These are phyloP conservation scores for Drosophila biarmipes DNA, from an alignment of 1,140 invertebrate species.

Conservation along the genomic window DNA sequence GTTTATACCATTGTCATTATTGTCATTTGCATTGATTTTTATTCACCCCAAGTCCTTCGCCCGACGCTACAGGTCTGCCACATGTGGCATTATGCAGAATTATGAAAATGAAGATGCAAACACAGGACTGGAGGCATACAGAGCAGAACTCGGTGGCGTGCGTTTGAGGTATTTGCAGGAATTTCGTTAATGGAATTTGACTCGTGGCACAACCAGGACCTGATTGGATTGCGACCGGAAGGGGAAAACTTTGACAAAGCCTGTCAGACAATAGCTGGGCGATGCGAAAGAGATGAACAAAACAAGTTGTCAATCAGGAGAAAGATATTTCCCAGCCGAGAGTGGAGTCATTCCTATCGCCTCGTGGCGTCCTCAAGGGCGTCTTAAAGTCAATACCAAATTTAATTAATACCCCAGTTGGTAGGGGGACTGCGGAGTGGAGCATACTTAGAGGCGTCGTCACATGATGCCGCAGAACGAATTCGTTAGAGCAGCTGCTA, in stretches of 20 bases:
- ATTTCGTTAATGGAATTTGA: conserved; percentile 57
- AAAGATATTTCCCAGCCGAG: conserved; percentile 6
- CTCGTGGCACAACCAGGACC: conserved; percentile 37
- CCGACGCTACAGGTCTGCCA: conserved; percentile 25
- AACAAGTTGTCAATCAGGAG: conserved; percentile 61
- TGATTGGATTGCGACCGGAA: conserved; percentile 53
- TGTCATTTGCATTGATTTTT: conserved; percentile 64
- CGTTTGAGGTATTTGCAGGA: conserved; percentile 57
- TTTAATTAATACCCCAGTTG: conserved; percentile 60
- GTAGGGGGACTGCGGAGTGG: conserved; percentile 1
- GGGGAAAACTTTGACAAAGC: conserved; percentile 48
- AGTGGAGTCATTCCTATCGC: background rate
- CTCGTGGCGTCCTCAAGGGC: conserved; percentile 47
- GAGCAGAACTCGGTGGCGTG: conserved; percentile 36
- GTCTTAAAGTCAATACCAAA: conserved; percentile 61
- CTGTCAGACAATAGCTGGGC: conserved; percentile 48
- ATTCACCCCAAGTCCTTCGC: conserved; percentile 33
- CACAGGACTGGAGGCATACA: background rate
- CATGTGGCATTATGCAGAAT: conserved; percentile 64
- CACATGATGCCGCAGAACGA: conserved; percentile 51
- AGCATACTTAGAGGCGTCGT: conserved; percentile 20
- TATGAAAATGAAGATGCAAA: conserved; percentile 71
- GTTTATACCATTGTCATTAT: conserved; percentile 27
- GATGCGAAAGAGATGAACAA: conserved; percentile 40
- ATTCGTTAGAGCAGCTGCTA: conserved; percentile 62